Evolutionary conservation across 2,113 vertebrate species (phyloP).

Genomic region (Albula goreensis): DNA sequence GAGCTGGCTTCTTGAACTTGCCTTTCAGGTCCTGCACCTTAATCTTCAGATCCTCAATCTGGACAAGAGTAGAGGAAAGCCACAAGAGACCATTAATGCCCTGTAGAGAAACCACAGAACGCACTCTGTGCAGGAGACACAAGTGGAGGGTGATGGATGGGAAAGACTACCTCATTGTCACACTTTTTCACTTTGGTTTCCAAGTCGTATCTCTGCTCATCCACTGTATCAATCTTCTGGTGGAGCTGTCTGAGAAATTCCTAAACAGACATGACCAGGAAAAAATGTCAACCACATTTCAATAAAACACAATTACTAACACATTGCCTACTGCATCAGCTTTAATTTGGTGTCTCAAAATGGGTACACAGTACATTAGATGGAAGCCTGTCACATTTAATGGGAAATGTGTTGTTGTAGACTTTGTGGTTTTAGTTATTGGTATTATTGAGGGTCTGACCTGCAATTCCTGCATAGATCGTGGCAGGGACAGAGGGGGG

Average conservation of each 20-base stretch:
- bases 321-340: neutral
- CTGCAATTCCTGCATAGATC: slow-evolving; percentile 83
- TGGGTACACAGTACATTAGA: neutral
- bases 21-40: slow-evolving; percentile 93
- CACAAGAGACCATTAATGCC: neutral
- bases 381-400: neutral
- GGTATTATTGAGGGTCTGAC: slow-evolving; percentile 52
- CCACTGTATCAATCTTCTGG: slow-evolving; percentile 77
- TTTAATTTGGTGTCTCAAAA: neutral
- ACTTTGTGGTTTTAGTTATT: neutral
- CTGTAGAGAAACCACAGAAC: neutral
- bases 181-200: slow-evolving; percentile 78
- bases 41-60: slow-evolving; percentile 93
- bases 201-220: slow-evolving; percentile 92
- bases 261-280: slow-evolving; percentile 56
- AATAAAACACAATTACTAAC: neutral
- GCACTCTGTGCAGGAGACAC: neutral
- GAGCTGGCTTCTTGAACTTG: slow-evolving; percentile 91
- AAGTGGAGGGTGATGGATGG: neutral
- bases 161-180: slow-evolving; percentile 80
- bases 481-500: slow-evolving; percentile 74
- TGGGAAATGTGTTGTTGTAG: neutral
- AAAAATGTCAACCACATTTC: neutral
- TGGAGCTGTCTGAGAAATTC: slow-evolving; percentile 85
- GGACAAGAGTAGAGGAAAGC: neutral